Evolutionary conservation across 2,888 invertebrate genomes (phyloP).

Genomic region (Lycocerus yunnanus): DNA sequence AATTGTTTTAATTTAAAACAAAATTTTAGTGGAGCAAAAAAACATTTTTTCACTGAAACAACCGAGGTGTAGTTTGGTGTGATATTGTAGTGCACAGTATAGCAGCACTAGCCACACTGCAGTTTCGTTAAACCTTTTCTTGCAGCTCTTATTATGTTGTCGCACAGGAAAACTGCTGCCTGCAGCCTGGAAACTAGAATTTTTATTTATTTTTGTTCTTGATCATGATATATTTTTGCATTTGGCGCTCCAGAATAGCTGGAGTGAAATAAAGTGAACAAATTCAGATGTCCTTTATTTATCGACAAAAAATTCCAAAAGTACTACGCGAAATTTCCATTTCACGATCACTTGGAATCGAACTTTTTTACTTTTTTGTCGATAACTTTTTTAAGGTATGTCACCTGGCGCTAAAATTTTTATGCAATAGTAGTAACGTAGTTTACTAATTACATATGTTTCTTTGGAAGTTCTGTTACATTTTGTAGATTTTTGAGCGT

Average conservation of each 20-base stretch:
- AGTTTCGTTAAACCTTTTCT: slow-evolving; percentile 34
- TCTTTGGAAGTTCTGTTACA: slow-evolving; percentile 12
- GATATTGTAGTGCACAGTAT: slow-evolving; percentile 46
- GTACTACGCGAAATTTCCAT: background rate
- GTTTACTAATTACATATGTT: slow-evolving; percentile 8
- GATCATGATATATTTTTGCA: slow-evolving; percentile 18
- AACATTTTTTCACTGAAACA: background rate
- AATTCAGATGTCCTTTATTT: slow-evolving; percentile 8
- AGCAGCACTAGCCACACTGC: slow-evolving; percentile 42
- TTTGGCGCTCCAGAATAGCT: slow-evolving; percentile 22
- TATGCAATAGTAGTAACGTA: slow-evolving; percentile 4
- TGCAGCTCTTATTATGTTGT: slow-evolving; percentile 34
- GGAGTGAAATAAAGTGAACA: slow-evolving; percentile 11
- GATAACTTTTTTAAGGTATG: slow-evolving; percentile 22
- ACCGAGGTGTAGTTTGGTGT: slow-evolving; percentile 56
- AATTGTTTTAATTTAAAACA: background rate
- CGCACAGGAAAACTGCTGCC: slow-evolving; percentile 31
- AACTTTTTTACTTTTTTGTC: slow-evolving; percentile 21
- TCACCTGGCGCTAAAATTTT: slow-evolving; percentile 10
- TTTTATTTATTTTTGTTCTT: slow-evolving; percentile 16
- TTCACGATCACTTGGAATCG: background rate
- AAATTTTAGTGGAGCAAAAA: background rate
- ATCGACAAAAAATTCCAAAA: slow-evolving; percentile 19
- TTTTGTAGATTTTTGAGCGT: background rate
- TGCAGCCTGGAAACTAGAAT: slow-evolving; percentile 31